Evolutionary conservation across 2,113 vertebrate species (phyloP).

Genomic region (Ibidorhyncha struthersii): DNA sequence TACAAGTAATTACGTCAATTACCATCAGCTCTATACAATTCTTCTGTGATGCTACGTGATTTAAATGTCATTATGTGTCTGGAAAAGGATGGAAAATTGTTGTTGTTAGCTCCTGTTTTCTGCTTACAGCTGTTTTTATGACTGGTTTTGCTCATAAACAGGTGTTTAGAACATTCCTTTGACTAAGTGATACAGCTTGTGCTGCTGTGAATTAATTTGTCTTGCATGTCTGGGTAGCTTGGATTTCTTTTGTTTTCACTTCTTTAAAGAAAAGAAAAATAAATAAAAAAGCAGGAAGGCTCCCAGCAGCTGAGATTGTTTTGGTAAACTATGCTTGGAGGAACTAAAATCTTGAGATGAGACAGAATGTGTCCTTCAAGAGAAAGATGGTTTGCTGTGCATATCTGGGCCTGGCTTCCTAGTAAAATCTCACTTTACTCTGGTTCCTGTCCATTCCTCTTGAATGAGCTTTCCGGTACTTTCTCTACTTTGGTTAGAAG

Average conservation of each 20-base stretch:
- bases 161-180: conserved; percentile 78
- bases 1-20: conserved; percentile 76
- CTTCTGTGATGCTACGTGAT: conserved; percentile 68
- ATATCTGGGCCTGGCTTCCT: not conserved
- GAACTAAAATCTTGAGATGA: not conserved
- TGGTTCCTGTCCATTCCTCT: not conserved
- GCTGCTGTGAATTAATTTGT: conserved; percentile 60
- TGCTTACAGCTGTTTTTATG: conserved; percentile 78
- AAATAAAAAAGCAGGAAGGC: not conserved
- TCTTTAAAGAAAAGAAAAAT: conserved; percentile 4
- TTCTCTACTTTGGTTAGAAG: not conserved
- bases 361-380: not conserved
- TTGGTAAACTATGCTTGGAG: not conserved
- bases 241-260: conserved; percentile 21
- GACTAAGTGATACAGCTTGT: conserved; percentile 34
- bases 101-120: conserved; percentile 67
- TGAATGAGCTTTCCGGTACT: not conserved
- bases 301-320: not conserved
- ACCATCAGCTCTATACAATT: conserved; percentile 69
- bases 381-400: not conserved
- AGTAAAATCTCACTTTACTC: not conserved
- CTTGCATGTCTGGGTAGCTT: conserved; percentile 29
- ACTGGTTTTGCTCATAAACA: conserved; percentile 85
- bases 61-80: conserved; percentile 74
- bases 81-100: conserved; percentile 70